These are phyloP conservation scores for Pempheris klunzingeri DNA, from an alignment of 2,797 vertebrate species.

Conservation along the genomic window DNA sequence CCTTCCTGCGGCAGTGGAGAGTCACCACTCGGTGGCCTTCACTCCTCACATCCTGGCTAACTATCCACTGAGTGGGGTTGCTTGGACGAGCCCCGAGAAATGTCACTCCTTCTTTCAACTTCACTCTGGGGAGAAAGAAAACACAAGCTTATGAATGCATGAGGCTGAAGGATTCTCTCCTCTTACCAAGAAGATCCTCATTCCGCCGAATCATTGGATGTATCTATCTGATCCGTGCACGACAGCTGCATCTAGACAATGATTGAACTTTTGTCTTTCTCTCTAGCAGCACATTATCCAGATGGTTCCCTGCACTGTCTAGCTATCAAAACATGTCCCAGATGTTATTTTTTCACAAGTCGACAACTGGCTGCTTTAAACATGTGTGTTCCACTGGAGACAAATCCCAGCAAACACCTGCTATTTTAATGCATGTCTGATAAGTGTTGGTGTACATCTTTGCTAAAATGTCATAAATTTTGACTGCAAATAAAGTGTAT, in stretches of 20 bases:
- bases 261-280: constrained; percentile 35
- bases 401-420: constrained; percentile 46
- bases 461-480: constrained; percentile 22
- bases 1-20: constrained; percentile 91
- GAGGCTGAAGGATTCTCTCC: constrained; percentile 7
- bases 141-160: not conserved
- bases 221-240: constrained; percentile 41
- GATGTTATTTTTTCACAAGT: constrained; percentile 54
- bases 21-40: constrained; percentile 91
- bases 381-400: constrained; percentile 26
- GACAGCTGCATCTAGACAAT: constrained; percentile 51
- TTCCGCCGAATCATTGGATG: constrained; percentile 34
- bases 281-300: constrained; percentile 51
- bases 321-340: constrained; percentile 62
- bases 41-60: constrained; percentile 91
- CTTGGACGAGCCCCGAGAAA: constrained; percentile 89
- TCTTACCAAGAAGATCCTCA: constrained; percentile 20
- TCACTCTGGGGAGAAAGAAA: constrained; percentile 87
- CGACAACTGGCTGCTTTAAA: constrained; percentile 41
- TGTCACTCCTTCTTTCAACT: constrained; percentile 94
- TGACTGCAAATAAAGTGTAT: constrained; percentile 17
- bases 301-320: constrained; percentile 50
- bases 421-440: constrained; percentile 12
- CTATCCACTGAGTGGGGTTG: constrained; percentile 92
- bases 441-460: not conserved